Evolutionary conservation across 1,140 invertebrate species (phyloP).

Genomic region (Heliconius hermathena): DNA sequence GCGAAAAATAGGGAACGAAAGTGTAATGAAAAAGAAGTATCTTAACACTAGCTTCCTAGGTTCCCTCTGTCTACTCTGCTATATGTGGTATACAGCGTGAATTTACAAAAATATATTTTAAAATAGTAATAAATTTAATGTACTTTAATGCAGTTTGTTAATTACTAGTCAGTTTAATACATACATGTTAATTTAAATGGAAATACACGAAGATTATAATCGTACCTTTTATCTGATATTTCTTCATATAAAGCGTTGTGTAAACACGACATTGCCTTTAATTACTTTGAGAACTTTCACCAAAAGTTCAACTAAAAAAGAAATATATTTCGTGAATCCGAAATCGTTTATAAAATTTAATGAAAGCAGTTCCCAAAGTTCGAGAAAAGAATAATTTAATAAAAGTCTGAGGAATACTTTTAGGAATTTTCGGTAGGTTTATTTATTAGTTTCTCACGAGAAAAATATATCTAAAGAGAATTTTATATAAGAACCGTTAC

Average conservation of each 20-base stretch:
- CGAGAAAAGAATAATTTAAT: conserved; percentile 34
- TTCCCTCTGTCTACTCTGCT: too few relatives aligned
- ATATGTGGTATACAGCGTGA: too few relatives aligned
- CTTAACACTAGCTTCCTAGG: too few relatives aligned
- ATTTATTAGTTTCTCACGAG: conserved; percentile 29
- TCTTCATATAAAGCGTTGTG: background rate
- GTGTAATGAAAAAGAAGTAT: too few relatives aligned
- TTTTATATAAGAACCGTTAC: conserved; percentile 14
- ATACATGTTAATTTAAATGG: conserved; percentile 24
- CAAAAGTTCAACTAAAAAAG: conserved; percentile 24
- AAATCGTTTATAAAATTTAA: conserved; percentile 32
- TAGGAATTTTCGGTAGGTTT: conserved; percentile 22
- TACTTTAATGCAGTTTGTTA: background rate
- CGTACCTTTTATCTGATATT: conserved; percentile 27
- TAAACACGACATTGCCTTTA: conserved; percentile 17
- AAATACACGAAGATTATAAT: conserved; percentile 28
- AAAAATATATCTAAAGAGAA: conserved; percentile 14
- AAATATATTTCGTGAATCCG: background rate
- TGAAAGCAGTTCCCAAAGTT: conserved; percentile 34
- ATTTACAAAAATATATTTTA: background rate
- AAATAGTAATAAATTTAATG: background rate
- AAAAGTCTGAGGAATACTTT: conserved; percentile 32
- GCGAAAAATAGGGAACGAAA: too few relatives aligned
- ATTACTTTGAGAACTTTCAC: conserved; percentile 32
- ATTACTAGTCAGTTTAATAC: background rate